Evolutionary conservation across 2,797 vertebrate species (phyloP).

Genomic region (Nothura maculosa): DNA sequence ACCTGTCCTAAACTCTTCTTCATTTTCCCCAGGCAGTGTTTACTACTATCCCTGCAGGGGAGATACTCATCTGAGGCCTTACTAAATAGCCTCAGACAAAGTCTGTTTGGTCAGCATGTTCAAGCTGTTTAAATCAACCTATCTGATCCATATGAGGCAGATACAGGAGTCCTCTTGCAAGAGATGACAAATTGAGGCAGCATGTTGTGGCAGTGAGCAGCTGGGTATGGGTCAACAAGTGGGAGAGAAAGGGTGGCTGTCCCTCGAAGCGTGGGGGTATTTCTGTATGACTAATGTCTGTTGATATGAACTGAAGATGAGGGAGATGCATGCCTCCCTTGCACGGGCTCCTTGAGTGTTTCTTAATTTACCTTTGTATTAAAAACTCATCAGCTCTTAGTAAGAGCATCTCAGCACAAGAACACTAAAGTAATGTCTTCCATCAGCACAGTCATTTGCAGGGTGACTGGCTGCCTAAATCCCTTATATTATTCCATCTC

Average conservation of each 20-base stretch:
- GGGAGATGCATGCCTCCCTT: not conserved
- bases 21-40: not conserved
- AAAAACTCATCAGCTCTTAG: not conserved
- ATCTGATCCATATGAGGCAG: not conserved
- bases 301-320: not conserved
- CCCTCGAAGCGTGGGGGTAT: not conserved
- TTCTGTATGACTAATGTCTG: not conserved
- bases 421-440: not conserved
- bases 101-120: not conserved
- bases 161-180: not conserved
- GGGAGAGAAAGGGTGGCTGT: not conserved
- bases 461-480: not conserved
- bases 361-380: constrained; percentile 3
- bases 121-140: not conserved
- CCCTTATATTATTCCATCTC: not conserved
- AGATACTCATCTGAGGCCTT: not conserved
- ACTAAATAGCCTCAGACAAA: not conserved
- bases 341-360: not conserved
- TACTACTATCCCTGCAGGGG: not conserved
- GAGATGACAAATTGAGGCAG: not conserved
- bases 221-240: not conserved
- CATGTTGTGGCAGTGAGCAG: not conserved
- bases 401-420: not conserved
- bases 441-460: not conserved
- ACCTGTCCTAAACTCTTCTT: not conserved